These are phyloP conservation scores for Gallinago stenura DNA, from an alignment of 2,797 vertebrate genomes.

Conservation along the genomic window DNA sequence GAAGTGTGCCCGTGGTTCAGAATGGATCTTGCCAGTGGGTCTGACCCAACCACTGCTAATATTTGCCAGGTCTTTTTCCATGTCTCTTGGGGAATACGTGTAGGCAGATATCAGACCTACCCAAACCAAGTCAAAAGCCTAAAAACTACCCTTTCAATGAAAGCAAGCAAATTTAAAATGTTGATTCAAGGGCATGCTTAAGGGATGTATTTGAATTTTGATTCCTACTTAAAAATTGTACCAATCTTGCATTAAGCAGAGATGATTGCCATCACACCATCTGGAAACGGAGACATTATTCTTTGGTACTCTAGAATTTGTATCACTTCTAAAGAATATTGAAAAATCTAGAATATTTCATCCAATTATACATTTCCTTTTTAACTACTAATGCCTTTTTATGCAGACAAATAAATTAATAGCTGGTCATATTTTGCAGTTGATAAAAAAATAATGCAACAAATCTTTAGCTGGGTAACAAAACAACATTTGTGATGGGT, in stretches of 20 bases:
- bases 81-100: neutral
- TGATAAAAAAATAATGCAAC: neutral
- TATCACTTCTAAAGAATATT: neutral
- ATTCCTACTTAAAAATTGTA: neutral
- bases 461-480: neutral
- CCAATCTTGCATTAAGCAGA: neutral
- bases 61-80: neutral
- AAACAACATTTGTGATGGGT: neutral
- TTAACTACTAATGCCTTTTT: neutral
- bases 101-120: neutral
- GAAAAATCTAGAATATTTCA: neutral
- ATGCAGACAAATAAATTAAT: neutral
- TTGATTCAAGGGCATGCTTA: neutral
- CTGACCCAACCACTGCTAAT: neutral
- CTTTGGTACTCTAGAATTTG: neutral
- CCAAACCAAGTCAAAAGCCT: neutral
- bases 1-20: neutral
- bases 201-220: neutral
- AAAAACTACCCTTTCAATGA: neutral
- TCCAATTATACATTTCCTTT: neutral
- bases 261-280: neutral
- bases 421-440: neutral
- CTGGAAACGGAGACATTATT: neutral
- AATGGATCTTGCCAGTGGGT: neutral
- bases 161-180: neutral